A percentile compares a stretch with the other conserved stretches of the same genome.
phyloP scores from a whole-genome alignment of 2,113 vertebrate species.

The Hipposideros armiger region DNA sequence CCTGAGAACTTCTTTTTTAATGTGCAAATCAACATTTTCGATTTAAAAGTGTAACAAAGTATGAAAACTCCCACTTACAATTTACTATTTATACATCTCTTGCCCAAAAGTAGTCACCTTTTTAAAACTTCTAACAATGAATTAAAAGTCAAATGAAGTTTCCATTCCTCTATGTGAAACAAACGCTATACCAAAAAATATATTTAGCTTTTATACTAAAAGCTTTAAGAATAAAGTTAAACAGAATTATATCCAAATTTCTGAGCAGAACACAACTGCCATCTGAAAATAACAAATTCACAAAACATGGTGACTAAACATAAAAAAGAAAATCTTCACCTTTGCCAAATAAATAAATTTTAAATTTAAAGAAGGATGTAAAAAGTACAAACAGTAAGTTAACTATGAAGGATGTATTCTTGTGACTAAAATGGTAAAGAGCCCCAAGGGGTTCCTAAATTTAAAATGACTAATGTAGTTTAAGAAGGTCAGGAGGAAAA shows the following conservation, averaged over 20 bases:
- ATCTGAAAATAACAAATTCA: conserved; percentile 60
- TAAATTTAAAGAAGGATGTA: background rate
- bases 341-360: conserved; percentile 1
- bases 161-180: conserved; percentile 31
- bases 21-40: conserved; percentile 59
- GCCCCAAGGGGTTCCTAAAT: conserved; percentile 67
- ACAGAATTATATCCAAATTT: conserved; percentile 31
- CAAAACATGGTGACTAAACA: conserved; percentile 51
- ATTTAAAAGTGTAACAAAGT: conserved; percentile 38
- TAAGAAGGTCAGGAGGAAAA: conserved; percentile 69
- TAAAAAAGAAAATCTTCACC: background rate
- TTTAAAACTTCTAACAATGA: conserved; percentile 55
- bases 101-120: background rate
- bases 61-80: background rate
- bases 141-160: conserved; percentile 47
- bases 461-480: conserved; percentile 79
- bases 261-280: background rate
- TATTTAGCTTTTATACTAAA: background rate
- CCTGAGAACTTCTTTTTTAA: conserved; percentile 76
- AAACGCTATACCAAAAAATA: background rate
- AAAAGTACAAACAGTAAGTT: conserved; percentile 17
- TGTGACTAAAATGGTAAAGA: conserved; percentile 52
- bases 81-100: background rate
- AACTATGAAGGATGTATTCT: conserved; percentile 2
- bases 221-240: conserved; percentile 33